A percentile compares a stretch with the other conserved stretches of the same genome.
Evolutionary conservation across 2,888 invertebrate species (phyloP).

Genomic region (Anagyrus pseudococci): DNA sequence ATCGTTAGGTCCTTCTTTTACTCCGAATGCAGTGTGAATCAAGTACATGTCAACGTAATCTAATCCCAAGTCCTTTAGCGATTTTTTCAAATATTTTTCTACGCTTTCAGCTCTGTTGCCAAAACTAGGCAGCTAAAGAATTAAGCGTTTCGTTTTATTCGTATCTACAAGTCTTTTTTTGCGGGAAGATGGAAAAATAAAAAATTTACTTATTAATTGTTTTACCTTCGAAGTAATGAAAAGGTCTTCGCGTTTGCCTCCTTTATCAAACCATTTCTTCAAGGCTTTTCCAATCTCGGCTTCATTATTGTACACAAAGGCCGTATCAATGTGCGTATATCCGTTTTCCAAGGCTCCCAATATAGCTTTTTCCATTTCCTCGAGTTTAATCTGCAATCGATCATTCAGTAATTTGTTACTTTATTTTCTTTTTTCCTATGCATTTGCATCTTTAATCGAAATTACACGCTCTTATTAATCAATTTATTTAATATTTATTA

Average conservation of each 20-base stretch:
- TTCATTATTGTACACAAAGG: slow-evolving; percentile 80
- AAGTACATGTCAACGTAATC: slow-evolving; percentile 81
- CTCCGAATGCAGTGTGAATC: slow-evolving; percentile 78
- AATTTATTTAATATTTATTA: no score
- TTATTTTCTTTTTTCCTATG: neutral
- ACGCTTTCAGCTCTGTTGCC: slow-evolving; percentile 74
- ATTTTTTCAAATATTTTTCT: slow-evolving; percentile 69
- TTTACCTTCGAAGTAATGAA: slow-evolving; percentile 81
- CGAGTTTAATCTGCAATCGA: slow-evolving; percentile 65
- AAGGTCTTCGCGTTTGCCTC: slow-evolving; percentile 73
- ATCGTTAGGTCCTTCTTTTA: slow-evolving; percentile 67
- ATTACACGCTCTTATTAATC: no score
- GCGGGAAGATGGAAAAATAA: neutral
- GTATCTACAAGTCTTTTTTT: neutral
- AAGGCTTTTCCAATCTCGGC: slow-evolving; percentile 75
- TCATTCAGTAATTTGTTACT: slow-evolving; percentile 5
- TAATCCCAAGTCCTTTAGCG: slow-evolving; percentile 70
- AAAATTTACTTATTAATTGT: neutral
- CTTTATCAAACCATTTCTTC: slow-evolving; percentile 70
- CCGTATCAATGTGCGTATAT: slow-evolving; percentile 81
- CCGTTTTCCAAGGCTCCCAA: slow-evolving; percentile 72
- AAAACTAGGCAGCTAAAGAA: slow-evolving; percentile 70
- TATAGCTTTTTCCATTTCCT: slow-evolving; percentile 71
- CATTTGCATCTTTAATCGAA: no score
- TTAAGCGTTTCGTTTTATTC: neutral